Evolutionary conservation across 2,888 invertebrate genomes (phyloP).

Genomic region (Synergus umbraculus): DNA sequence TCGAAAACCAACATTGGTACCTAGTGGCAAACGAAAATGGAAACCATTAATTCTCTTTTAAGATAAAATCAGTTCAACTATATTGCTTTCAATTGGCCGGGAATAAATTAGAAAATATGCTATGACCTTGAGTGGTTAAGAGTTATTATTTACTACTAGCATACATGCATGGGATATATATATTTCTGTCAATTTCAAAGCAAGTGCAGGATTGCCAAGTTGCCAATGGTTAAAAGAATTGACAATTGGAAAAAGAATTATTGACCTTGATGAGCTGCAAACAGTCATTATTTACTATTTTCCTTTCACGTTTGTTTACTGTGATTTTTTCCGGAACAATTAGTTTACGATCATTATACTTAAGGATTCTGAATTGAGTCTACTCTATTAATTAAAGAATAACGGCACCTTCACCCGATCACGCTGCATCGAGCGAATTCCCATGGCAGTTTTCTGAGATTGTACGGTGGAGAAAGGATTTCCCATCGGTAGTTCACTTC

Average conservation of each 20-base stretch:
- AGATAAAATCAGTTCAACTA: too few relatives aligned
- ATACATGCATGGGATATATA: too few relatives aligned
- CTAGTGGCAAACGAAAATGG: slow-evolving; percentile 73
- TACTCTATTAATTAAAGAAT: slow-evolving; percentile 31
- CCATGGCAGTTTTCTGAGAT: slow-evolving; percentile 50
- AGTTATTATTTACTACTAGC: too few relatives aligned
- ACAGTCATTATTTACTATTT: too few relatives aligned
- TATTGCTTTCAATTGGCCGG: too few relatives aligned
- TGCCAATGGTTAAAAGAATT: too few relatives aligned
- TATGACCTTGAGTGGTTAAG: too few relatives aligned
- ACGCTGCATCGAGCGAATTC: slow-evolving; percentile 52
- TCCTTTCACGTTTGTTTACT: background rate
- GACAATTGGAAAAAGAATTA: too few relatives aligned
- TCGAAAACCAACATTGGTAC: slow-evolving; percentile 90
- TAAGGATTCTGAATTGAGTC: background rate
- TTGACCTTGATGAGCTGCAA: too few relatives aligned
- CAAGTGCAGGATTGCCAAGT: too few relatives aligned
- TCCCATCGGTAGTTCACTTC: slow-evolving; percentile 53
- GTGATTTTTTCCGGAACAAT: slow-evolving; percentile 4
- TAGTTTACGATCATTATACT: slow-evolving; percentile 11
- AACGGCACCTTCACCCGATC: slow-evolving; percentile 46
- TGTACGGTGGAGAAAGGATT: slow-evolving; percentile 58
- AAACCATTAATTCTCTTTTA: background rate
- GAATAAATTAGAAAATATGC: too few relatives aligned
- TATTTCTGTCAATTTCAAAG: too few relatives aligned